Evolutionary conservation across 2,888 invertebrate genomes (phyloP).

Genomic region (Chirona hameri): DNA sequence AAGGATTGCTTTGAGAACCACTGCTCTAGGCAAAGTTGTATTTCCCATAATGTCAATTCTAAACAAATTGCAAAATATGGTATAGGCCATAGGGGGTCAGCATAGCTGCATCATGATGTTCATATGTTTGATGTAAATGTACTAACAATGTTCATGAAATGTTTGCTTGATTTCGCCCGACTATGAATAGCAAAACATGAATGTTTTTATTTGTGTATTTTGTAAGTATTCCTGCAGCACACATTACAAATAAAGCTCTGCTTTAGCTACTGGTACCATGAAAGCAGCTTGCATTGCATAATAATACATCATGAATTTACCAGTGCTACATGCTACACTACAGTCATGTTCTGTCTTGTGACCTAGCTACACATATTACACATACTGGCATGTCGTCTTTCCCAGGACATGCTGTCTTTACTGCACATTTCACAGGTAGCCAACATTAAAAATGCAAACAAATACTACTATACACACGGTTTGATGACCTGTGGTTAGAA

Average conservation of each 20-base stretch:
- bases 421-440: background rate
- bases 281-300: background rate
- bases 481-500: background rate
- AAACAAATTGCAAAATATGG: no score
- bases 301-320: background rate
- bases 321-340: background rate
- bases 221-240: background rate
- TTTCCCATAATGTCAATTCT: no score
- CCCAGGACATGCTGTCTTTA: background rate
- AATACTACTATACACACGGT: background rate
- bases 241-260: slow-evolving; percentile 26
- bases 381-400: background rate
- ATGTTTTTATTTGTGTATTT: background rate
- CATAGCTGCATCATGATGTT: no score
- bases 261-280: slow-evolving; percentile 1
- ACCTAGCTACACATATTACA: background rate
- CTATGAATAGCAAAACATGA: background rate
- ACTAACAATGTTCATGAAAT: no score
- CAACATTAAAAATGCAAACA: slow-evolving; percentile 5
- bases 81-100: no score
- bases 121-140: no score
- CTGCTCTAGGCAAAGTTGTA: no score
- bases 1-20: no score
- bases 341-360: background rate
- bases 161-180: no score